A percentile compares a stretch with the other conserved stretches of the same genome.
Conservation (phyloP, 2,113 vertebrate species). For the Myotis davidii region DNA sequence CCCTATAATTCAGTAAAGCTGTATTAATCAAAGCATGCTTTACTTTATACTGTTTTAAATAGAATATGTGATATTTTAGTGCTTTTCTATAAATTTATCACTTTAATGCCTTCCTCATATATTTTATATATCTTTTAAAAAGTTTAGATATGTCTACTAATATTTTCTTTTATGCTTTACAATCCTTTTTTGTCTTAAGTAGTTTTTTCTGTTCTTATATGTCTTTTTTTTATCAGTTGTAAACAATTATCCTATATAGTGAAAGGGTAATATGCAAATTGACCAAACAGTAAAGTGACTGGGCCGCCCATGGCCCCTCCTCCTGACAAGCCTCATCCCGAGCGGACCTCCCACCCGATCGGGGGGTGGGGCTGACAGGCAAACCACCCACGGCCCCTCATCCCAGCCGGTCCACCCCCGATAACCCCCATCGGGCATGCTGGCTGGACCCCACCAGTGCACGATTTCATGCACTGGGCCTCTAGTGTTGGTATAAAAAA, state of each 20-base stretch:
- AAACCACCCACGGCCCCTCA: too few relatives aligned
- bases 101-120: background rate
- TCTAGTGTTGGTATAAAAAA: background rate
- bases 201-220: background rate
- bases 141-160: background rate
- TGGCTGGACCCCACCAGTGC: too few relatives aligned
- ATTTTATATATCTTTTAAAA: background rate
- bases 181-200: background rate
- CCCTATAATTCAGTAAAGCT: background rate
- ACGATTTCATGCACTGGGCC: too few relatives aligned
- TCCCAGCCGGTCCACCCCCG: accelerated
- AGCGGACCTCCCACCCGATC: too few relatives aligned
- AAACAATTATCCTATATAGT: background rate
- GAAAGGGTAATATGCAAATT: too few relatives aligned
- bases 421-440: too few relatives aligned
- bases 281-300: too few relatives aligned
- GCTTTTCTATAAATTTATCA: background rate
- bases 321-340: too few relatives aligned
- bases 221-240: background rate
- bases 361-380: too few relatives aligned
- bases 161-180: background rate
- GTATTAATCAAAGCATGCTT: background rate
- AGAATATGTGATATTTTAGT: background rate
- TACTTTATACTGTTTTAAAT: background rate
- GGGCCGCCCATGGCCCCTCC: too few relatives aligned